These are phyloP conservation scores for Mesembrinibis cayennensis DNA, from an alignment of 2,113 vertebrate species.

Conservation along the genomic window DNA sequence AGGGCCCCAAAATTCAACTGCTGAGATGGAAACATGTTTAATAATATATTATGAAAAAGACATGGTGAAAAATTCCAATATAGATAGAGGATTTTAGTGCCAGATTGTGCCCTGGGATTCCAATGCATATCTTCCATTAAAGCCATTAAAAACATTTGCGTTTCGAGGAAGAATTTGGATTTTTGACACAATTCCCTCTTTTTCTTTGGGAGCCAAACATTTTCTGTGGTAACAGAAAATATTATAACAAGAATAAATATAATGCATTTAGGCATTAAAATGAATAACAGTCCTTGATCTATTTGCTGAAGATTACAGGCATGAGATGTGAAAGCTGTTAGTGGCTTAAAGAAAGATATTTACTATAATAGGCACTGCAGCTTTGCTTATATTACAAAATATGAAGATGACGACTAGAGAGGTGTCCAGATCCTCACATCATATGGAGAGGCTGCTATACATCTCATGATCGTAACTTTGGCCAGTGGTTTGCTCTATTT, in stretches of 20 bases:
- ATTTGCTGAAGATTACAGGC: constrained; percentile 36
- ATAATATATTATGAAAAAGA: constrained; percentile 50
- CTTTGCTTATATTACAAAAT: background rate
- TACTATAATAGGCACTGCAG: background rate
- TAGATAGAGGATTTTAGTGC: constrained; percentile 8
- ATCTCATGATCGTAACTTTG: background rate
- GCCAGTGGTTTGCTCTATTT: background rate
- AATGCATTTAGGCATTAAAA: constrained; percentile 59
- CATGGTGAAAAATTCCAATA: constrained; percentile 43
- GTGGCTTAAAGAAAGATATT: constrained; percentile 25
- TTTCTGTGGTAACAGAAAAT: constrained; percentile 59
- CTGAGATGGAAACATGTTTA: constrained; percentile 36
- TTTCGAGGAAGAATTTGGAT: constrained; percentile 48
- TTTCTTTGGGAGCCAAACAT: constrained; percentile 41
- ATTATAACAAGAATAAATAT: constrained; percentile 53
- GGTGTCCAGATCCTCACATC: background rate
- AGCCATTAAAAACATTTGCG: constrained; percentile 16
- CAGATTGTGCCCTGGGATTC: constrained; percentile 36
- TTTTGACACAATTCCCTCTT: constrained; percentile 48
- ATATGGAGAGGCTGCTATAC: background rate
- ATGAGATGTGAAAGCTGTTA: constrained; percentile 36
- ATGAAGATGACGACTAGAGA: background rate
- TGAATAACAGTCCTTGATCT: constrained; percentile 62
- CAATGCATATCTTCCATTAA: constrained; percentile 37
- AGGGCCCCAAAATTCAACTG: constrained; percentile 37